A percentile compares a stretch with the other conserved stretches of the same genome.
phyloP scores from a whole-genome alignment of 1,140 invertebrate genomes.

The Rhyacophila brunnea region DNA sequence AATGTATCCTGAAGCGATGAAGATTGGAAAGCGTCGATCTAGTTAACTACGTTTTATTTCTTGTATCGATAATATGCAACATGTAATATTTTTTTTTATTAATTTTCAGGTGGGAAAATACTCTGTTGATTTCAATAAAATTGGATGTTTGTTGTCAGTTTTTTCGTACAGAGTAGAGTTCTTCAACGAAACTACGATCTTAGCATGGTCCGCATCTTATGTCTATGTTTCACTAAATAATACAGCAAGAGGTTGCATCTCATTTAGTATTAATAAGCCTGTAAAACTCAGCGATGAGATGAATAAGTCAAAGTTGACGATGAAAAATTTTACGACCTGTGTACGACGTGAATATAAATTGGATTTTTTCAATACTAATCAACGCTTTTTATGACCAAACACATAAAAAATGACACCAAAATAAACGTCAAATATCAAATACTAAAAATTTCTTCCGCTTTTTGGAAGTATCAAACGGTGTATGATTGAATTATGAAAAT shows the following conservation, averaged over 20 bases:
- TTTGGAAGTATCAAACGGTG: background rate
- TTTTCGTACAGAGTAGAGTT: no score
- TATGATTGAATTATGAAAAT: constrained; percentile 1
- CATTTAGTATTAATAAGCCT: constrained; percentile 27
- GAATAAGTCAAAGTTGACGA: constrained; percentile 22
- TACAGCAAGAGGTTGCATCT: background rate
- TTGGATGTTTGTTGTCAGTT: no score
- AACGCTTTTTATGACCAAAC: constrained; percentile 14
- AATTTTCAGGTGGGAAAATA: no score
- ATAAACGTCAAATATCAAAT: background rate
- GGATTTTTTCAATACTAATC: constrained; percentile 30
- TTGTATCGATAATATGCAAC: no score
- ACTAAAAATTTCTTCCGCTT: background rate
- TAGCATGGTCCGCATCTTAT: no score
- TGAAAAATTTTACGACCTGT: constrained; percentile 19
- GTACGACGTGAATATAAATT: constrained; percentile 28
- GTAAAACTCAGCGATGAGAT: constrained; percentile 25
- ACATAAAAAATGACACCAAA: background rate
- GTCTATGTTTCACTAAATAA: no score
- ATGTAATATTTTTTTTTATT: no score
- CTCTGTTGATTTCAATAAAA: no score
- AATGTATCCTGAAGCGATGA: no score
- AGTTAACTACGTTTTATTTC: no score
- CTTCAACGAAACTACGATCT: no score
- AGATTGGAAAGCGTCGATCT: no score